A percentile compares a stretch with the other conserved stretches of the same genome.
Evolutionary conservation across 30 jellyfish, hydroid and myxozoan species (phyloP).

Genomic region (Hydractinia echinata): DNA sequence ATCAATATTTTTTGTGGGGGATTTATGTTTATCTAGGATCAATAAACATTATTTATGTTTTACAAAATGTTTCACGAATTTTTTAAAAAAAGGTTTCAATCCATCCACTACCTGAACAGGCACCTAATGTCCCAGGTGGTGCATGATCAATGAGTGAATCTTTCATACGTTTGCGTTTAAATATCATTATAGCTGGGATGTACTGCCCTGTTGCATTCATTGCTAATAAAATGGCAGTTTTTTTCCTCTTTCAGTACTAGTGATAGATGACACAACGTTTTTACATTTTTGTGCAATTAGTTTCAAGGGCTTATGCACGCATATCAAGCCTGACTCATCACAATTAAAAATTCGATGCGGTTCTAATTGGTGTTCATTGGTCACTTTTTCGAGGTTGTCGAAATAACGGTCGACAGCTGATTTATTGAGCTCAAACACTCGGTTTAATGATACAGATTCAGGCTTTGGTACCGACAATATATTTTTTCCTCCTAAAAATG

Average conservation of each 20-base stretch:
- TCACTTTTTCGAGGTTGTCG: constrained; percentile 4
- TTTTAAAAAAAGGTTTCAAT: constrained; percentile 4
- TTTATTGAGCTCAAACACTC: constrained; percentile 37
- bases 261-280: constrained; percentile 32
- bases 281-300: constrained; percentile 42
- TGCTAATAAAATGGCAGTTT: constrained; percentile 33
- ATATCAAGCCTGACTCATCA: constrained; percentile 50
- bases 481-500: constrained; percentile 20
- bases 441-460: constrained; percentile 28
- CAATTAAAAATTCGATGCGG: constrained; percentile 40
- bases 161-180: constrained; percentile 19
- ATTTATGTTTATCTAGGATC: constrained; percentile 37
- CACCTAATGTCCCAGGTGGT: constrained; percentile 50
- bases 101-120: constrained; percentile 49
- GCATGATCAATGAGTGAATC: constrained; percentile 43
- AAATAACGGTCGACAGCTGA: neutral
- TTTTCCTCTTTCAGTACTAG: constrained; percentile 49
- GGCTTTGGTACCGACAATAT: constrained; percentile 20
- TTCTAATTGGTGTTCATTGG: constrained; percentile 31
- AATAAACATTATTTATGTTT: constrained; percentile 22
- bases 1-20: constrained; percentile 2
- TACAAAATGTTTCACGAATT: constrained; percentile 28
- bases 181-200: constrained; percentile 24
- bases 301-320: constrained; percentile 55
- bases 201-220: constrained; percentile 41